Base-by-base conservation (phyloP, 1,140 invertebrate species). In the Papilio dardanus region DNA sequence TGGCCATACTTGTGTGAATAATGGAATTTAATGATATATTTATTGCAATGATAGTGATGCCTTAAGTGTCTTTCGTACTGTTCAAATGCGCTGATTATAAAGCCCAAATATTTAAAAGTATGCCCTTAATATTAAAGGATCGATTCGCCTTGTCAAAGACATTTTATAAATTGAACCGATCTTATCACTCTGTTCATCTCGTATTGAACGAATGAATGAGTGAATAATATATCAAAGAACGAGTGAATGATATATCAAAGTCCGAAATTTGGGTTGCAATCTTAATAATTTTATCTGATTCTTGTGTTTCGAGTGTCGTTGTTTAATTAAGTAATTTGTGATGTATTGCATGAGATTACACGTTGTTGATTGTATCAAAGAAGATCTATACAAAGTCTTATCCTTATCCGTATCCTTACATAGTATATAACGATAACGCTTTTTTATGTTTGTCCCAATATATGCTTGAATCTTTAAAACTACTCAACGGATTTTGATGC, bases 231-330 rank as follows among this genome's bases (percentile, higher is more conserved):
- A 87, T 88, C 87, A 88, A 88, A 74, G 78, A 78, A 76, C 77
- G 81, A 80, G 82, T 83, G 79, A 83, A 85, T 87, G 83, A 88
- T 88, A 87, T 86, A 87, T 88, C 87, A 88, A 88, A 87, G 86
- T 87, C 86, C 67, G 76, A 79, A 84, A 87, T 86, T 86, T 84
- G 76, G 84, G 84, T 86, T 88, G 88, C 83, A 81, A 82, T 83
- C 81, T 85, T 80, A 87, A 84, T 79, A 83, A 85, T 88, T 85
- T 88, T 88, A 88, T 88, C 87, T 79, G 87, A 87, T 88, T 77
- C 79, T 71, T 50, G 74, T 75, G 77, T 78, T 73, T 83, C 74
- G 78, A 58, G 71, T 73, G 71, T 73, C 71, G 71, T 50, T 73
- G 78, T 76, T 84, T 86, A 86, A 88, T 88, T 86, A 88, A 86